These are phyloP conservation scores for Athalia circularis DNA, from an alignment of 2,888 invertebrate genomes.

Conservation along the genomic window DNA sequence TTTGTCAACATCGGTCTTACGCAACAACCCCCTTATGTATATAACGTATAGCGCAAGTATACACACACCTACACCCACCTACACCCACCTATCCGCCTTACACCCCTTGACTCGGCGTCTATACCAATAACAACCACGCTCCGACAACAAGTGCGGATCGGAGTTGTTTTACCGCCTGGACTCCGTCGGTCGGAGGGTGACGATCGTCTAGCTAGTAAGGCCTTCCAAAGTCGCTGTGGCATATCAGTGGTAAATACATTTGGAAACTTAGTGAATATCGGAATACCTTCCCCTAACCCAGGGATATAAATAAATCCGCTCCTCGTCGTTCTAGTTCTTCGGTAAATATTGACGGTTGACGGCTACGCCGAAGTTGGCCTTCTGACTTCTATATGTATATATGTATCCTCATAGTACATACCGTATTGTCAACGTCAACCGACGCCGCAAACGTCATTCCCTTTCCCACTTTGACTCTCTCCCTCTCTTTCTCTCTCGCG, in stretches of 20 bases:
- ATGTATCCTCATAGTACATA: too few species aligned
- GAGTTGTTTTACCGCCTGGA: too few species aligned
- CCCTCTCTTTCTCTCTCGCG: neutral
- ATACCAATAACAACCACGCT: conserved; percentile 20
- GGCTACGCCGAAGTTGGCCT: conserved; percentile 4
- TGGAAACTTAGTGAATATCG: conserved; percentile 21
- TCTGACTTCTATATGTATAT: too few species aligned
- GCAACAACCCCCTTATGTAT: conserved; percentile 6
- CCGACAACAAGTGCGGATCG: too few species aligned
- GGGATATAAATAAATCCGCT: neutral
- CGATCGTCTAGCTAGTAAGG: conserved; percentile 1
- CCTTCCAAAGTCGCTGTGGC: neutral
- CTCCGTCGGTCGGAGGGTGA: neutral
- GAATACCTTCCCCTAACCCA: neutral
- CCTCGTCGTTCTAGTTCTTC: conserved; percentile 4
- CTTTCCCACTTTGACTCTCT: neutral
- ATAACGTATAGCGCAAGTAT: neutral
- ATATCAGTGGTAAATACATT: conserved; percentile 26
- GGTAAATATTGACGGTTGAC: conserved; percentile 34
- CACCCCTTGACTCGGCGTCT: neutral
- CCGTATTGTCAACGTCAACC: too few species aligned
- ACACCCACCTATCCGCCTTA: too few species aligned
- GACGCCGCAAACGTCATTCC: too few species aligned
- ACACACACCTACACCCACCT: too few species aligned
- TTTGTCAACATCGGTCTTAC: conserved; percentile 37